Evolutionary conservation across 2,113 vertebrate species (phyloP).

Genomic region (Melospiza georgiana): DNA sequence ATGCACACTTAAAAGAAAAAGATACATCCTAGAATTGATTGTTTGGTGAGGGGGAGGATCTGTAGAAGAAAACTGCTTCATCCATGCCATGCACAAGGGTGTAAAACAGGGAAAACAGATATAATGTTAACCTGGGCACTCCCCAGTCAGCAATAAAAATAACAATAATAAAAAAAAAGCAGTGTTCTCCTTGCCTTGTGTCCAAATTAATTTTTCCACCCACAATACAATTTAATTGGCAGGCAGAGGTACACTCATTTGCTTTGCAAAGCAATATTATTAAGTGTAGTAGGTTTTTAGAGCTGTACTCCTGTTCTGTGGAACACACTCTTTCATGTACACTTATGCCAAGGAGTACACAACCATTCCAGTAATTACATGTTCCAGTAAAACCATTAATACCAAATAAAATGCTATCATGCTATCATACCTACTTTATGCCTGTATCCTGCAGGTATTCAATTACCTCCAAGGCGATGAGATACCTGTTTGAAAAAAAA

Average conservation of each 20-base stretch:
- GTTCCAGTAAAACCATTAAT: slow-evolving; percentile 18
- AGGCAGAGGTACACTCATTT: background rate
- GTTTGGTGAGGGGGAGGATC: too few relatives aligned
- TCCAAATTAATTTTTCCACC: slow-evolving; percentile 11
- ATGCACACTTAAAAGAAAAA: background rate
- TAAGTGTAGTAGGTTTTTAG: background rate
- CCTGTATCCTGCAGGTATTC: background rate
- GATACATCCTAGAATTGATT: background rate
- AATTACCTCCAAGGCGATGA: background rate
- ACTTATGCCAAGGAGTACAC: background rate
- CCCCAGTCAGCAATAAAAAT: background rate
- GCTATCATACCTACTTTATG: background rate
- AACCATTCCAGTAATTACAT: background rate
- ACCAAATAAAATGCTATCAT: slow-evolving; percentile 21
- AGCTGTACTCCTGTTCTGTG: background rate
- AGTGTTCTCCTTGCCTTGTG: background rate
- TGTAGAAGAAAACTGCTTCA: background rate
- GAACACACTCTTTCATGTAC: background rate
- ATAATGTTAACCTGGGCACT: background rate
- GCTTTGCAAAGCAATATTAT: slow-evolving; percentile 29
- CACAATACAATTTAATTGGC: background rate
- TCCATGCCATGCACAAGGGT: background rate
- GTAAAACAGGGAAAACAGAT: background rate
- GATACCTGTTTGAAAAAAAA: background rate
- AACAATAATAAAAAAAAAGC: background rate